Evolutionary conservation across 2,888 invertebrate species (phyloP).

Genomic region (Mellilla xanthometata): DNA sequence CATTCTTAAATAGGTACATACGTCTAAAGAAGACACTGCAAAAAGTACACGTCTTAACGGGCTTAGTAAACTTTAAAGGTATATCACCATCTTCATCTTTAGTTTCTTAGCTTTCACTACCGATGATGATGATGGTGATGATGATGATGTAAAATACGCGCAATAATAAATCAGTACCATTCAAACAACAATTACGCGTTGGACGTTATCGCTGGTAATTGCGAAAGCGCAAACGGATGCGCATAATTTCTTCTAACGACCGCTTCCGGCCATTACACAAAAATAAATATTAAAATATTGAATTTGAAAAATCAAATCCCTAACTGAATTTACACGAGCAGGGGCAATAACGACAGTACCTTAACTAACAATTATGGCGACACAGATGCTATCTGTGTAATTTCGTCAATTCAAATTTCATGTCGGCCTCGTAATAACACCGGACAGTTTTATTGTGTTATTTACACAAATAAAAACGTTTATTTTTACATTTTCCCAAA

Average conservation of each 20-base stretch:
- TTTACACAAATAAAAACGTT: conserved; percentile 83
- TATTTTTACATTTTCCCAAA: conserved; percentile 83
- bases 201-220: conserved; percentile 57
- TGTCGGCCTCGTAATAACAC: conserved; percentile 65
- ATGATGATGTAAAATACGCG: neutral
- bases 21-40: too few species aligned
- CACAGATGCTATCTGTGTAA: conserved; percentile 77
- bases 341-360: conserved; percentile 74
- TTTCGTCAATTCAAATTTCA: conserved; percentile 69
- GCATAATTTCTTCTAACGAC: conserved; percentile 77
- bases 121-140: too few species aligned
- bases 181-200: conserved; percentile 46
- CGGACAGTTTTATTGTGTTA: conserved; percentile 79
- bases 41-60: too few species aligned
- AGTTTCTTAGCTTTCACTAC: too few species aligned
- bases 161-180: conserved; percentile 26
- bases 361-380: conserved; percentile 78
- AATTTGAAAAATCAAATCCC: conserved; percentile 70
- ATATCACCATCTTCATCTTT: too few species aligned
- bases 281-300: conserved; percentile 64
- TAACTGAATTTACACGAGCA: conserved; percentile 79
- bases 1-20: too few species aligned
- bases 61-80: too few species aligned
- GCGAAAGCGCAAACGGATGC: conserved; percentile 70
- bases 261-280: conserved; percentile 67